A percentile compares a stretch with the other conserved stretches of the same genome.
phyloP scores from a whole-genome alignment of 2,888 invertebrate species.

The Protodeltote pygarga region DNA sequence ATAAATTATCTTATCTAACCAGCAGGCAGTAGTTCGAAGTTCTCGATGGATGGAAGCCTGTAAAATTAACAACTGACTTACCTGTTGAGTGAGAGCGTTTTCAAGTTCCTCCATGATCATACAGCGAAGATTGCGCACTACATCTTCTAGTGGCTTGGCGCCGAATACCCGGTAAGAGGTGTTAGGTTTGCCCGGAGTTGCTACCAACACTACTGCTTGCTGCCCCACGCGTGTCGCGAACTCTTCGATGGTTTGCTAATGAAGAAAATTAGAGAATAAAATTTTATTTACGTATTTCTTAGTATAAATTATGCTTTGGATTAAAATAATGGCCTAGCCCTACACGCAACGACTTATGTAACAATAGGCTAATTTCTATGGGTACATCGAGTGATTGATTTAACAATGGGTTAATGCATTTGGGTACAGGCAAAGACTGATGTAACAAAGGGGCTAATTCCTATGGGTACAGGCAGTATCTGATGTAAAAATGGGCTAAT shows the following conservation, averaged over 20 bases:
- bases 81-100: conserved; percentile 96
- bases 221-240: conserved; percentile 99
- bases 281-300: not conserved
- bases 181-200: conserved; percentile 98
- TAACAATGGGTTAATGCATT: too few relatives aligned
- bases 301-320: conserved; percentile 4
- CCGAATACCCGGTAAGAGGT: conserved; percentile 98
- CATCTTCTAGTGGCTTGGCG: conserved; percentile 98
- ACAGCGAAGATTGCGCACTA: conserved; percentile 95
- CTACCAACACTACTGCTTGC: conserved; percentile 98
- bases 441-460: too few relatives aligned
- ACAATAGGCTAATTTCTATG: too few relatives aligned
- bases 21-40: too few relatives aligned
- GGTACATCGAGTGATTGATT: too few relatives aligned
- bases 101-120: conserved; percentile 98
- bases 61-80: conserved; percentile 55
- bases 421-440: too few relatives aligned
- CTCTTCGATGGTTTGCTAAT: conserved; percentile 97
- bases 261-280: not conserved
- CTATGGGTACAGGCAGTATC: too few relatives aligned
- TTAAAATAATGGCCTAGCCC: too few relatives aligned
- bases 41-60: too few relatives aligned
- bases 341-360: too few relatives aligned
- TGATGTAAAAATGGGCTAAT: too few relatives aligned
- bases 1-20: too few relatives aligned